Base-by-base conservation (phyloP, 2,888 invertebrate species). In the Venusia cambrica region DNA sequence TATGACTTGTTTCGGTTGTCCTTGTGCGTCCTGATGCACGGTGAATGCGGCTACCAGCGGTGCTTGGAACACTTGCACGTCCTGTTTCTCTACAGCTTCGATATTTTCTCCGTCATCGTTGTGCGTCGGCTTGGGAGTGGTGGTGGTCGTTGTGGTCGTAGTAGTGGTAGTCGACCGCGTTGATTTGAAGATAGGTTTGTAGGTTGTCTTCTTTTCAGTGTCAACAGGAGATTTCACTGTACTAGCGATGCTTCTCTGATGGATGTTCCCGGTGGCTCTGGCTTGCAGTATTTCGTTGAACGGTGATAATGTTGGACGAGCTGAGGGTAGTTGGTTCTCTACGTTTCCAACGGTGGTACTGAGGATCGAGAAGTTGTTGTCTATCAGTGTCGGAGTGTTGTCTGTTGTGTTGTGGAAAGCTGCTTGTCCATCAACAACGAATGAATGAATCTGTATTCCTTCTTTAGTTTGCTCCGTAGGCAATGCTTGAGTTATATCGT, bases 41-140 rank as follows among this genome's bases (percentile, higher is more conserved):
- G 95, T 95, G 58, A 95, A 95, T 0, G 95, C 95, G 1, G 94
- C 94, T 0, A 95, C 93, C 38, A 95, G 66, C 0, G 95, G 95
- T 1, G 95, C 95, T 50, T 92, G 91, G 59, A 92, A 93, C 27
- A 95, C 94, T 69, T 94, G 94, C 1, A 95, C 93, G 39, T 92
- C 92, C 39, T 89, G 87, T 60, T 92, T 89, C 55, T 90, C 89
- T 1, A 92, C 92, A 49, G 91, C 89, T 67, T 91, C 90, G 34
- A 89, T 92, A 55, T 91, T 91, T 68, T 90, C 90, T 30, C 92
- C 91, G 50, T 91, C 91, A 7, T 88, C 87, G 64, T 90, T 92
- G 72, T 92, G 91, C 0, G 92, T 92, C n/a, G 92, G 91, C 30
- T 89, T 88, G 0, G 90, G 90, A 2, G 91, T 90, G 0, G 90